Percentiles rank a stretch among this genome's conserved stretches.
phyloP scores from a whole-genome alignment of 2,888 invertebrate species.

The Melinopterus prodromus region DNA sequence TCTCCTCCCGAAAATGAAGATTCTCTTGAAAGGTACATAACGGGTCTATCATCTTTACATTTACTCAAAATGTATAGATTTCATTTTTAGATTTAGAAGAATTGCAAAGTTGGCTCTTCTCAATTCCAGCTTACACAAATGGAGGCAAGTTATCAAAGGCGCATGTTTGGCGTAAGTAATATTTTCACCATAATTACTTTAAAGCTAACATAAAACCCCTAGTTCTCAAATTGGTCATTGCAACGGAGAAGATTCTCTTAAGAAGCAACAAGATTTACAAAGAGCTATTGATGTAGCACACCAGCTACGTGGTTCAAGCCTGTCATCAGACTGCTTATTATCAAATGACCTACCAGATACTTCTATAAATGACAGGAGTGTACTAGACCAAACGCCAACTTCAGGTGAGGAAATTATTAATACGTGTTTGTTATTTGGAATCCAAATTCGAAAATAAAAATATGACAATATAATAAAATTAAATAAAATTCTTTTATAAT shows the following conservation, averaged over 20 bases:
- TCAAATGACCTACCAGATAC: not conserved
- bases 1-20: constrained; percentile 65
- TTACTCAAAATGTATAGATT: constrained; percentile 18
- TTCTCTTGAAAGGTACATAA: constrained; percentile 63
- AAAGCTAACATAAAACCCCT: constrained; percentile 29
- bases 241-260: constrained; percentile 73
- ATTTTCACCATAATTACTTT: not conserved
- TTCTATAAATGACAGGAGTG: not conserved
- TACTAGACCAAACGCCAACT: not conserved
- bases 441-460: too few relatives aligned
- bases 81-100: constrained; percentile 68
- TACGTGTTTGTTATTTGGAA: too few relatives aligned
- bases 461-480: too few relatives aligned
- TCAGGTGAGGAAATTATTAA: not conserved
- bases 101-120: constrained; percentile 78
- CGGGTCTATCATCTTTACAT: not conserved
- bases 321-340: not conserved
- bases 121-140: constrained; percentile 75
- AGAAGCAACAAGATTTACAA: constrained; percentile 79
- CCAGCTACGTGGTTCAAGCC: constrained; percentile 9
- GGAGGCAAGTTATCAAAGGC: constrained; percentile 74
- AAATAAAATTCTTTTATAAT: too few relatives aligned
- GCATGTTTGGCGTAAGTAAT: constrained; percentile 65
- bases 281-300: constrained; percentile 67
- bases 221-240: constrained; percentile 85